Base-by-base conservation (phyloP, 2,888 invertebrate species). In the Nudaria mundana region DNA sequence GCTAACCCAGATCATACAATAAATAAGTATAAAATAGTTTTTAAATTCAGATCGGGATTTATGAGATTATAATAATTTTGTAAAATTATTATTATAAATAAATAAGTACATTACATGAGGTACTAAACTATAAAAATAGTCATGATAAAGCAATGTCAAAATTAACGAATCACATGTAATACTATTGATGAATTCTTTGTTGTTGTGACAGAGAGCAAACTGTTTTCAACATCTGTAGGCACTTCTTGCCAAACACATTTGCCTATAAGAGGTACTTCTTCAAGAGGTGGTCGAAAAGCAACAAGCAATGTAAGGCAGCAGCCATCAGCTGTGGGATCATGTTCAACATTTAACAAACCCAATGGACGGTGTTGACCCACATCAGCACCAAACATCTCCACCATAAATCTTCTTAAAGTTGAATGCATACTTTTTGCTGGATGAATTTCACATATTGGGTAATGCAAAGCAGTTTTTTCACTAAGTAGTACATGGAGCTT, bases 191-290 rank as follows among this genome's bases (percentile, higher is more conserved):
- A 93, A 77, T 96, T 93, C 70, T 94, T 94, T 41, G 90, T 86
- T 31, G 92, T 92, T 47, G 96, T 90, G 56, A 94, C 90, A 12
- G 91, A 79, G 8, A 94, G 85, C 35, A 97, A 76, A 52, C 89
- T 89, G 44, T 93, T 93, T 34, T 94, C 94, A 22, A 94, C 77
- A 28, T 92, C 91, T 60, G 90, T 88, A 16, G 93, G 90, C 28
- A 96, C 80, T 79, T 97, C 96, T 59, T 96, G 94, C 97, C 97
- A 97, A 8, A 94, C 93, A 82, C 95, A 97, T 79, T 97, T 97
- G 40, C 96, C 95, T 66, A 95, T 94, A 3, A 96, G 91, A 6
- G 94, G 92, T 0, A 96, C 95, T 69, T 97, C 95, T 83, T 97
- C 97, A 16, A 97, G 82, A 0, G 97, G 94, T 20, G 94, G 92